Percentiles rank a stretch among this genome's conserved stretches.
These are phyloP conservation scores for Steinernema feltiae DNA, from an alignment of 1,140 invertebrate genomes.

Conservation along the genomic window DNA sequence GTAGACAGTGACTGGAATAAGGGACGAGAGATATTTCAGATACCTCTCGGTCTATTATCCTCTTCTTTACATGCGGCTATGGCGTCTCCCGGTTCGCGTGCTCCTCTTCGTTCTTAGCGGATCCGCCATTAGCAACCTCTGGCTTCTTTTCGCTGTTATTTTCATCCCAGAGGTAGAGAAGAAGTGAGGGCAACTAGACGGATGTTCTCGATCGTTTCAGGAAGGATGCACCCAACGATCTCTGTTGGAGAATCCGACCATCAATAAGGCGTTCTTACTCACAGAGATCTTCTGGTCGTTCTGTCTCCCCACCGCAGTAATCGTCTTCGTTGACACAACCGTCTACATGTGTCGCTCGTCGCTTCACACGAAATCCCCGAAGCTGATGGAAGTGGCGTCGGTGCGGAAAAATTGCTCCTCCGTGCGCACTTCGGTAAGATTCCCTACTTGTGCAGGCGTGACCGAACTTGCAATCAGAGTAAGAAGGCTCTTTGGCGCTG, in stretches of 20 bases:
- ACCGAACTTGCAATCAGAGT: not conserved
- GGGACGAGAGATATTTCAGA: constrained; percentile 2
- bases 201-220: not conserved
- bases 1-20: too few species aligned
- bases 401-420: constrained; percentile 23
- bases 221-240: constrained; percentile 16
- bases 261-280: constrained; percentile 26
- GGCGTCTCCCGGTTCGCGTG: constrained; percentile 36
- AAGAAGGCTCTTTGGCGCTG: constrained; percentile 35
- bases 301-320: constrained; percentile 32
- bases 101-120: constrained; percentile 25
- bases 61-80: constrained; percentile 38
- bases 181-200: not conserved
- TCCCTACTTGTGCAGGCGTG: not conserved
- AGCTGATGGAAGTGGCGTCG: constrained; percentile 10
- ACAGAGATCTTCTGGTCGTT: constrained; percentile 35
- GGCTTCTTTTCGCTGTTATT: constrained; percentile 36
- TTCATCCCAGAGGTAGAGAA: constrained; percentile 7
- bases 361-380: not conserved
- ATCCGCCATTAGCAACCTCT: constrained; percentile 24
- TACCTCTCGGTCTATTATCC: constrained; percentile 40
- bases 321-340: constrained; percentile 35
- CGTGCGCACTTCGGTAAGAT: not conserved
- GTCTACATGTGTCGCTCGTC: constrained; percentile 33
- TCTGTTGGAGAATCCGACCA: constrained; percentile 13